A percentile compares a stretch with the other conserved stretches of the same genome.
These are phyloP conservation scores for Hypomesus transpacificus DNA, from an alignment of 2,113 vertebrate genomes.

Conservation along the genomic window DNA sequence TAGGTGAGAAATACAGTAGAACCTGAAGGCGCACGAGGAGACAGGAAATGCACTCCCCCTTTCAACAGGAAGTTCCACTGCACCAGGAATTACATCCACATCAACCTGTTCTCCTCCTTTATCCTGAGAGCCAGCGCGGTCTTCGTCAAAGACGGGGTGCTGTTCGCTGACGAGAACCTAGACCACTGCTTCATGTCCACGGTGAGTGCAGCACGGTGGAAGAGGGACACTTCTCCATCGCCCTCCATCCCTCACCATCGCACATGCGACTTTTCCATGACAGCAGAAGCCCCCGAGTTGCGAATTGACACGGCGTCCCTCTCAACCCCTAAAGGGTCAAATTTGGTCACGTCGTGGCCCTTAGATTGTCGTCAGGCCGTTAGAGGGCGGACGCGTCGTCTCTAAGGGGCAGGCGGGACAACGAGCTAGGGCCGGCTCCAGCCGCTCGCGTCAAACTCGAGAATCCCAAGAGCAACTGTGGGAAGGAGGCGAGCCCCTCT, in stretches of 20 bases:
- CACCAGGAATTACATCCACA: slow-evolving; percentile 87
- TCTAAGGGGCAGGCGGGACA: no score
- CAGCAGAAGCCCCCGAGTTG: no score
- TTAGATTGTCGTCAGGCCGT: no score
- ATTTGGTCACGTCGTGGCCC: neutral
- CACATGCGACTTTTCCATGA: no score
- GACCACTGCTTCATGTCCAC: slow-evolving; percentile 84
- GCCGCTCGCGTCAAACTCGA: no score
- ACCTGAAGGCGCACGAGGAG: neutral
- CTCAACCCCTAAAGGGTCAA: neutral
- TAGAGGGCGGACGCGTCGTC: no score
- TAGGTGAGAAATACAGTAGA: neutral
- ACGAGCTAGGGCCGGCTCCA: no score
- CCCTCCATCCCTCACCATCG: neutral
- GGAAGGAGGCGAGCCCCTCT: no score
- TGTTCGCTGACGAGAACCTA: slow-evolving; percentile 73
- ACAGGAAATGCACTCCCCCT: neutral
- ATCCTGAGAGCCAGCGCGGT: slow-evolving; percentile 77
- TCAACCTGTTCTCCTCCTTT: slow-evolving; percentile 85
- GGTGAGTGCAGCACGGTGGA: slow-evolving; percentile 51
- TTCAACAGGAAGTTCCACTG: slow-evolving; percentile 81
- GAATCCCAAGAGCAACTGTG: no score
- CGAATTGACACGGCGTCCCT: no score
- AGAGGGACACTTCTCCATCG: neutral
- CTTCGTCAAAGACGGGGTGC: slow-evolving; percentile 77